Conservation (phyloP, 2,888 invertebrate species). For the Teleogryllus oceanicus region DNA sequence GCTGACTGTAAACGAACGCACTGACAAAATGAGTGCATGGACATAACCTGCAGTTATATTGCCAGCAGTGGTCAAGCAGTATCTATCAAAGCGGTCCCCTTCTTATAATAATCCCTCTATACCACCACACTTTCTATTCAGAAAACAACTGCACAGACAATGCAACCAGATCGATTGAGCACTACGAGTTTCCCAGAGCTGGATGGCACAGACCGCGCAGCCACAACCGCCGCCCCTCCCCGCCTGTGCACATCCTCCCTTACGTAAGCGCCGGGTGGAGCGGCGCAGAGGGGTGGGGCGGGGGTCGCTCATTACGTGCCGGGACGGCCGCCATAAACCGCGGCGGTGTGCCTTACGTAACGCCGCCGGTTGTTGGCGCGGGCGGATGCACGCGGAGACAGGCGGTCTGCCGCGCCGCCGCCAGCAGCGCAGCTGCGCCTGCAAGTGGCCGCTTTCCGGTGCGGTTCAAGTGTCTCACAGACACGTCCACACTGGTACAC, state of each 20-base stretch:
- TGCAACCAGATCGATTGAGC: too few species aligned
- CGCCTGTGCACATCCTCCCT: not conserved
- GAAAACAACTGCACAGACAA: too few species aligned
- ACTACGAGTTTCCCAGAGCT: not conserved
- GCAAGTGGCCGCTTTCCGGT: too few species aligned
- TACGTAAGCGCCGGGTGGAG: not conserved
- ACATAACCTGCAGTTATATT: too few species aligned
- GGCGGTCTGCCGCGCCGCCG: not conserved
- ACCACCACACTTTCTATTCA: too few species aligned
- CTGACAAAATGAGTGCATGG: too few species aligned
- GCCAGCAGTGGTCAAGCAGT: too few species aligned
- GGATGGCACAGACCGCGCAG: not conserved
- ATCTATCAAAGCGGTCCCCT: too few species aligned
- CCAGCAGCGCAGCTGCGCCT: not conserved
- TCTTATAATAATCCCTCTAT: too few species aligned
- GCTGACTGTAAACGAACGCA: too few species aligned
- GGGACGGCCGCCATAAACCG: not conserved
- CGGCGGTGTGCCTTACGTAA: not conserved
- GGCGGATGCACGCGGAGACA: conserved; percentile 6
- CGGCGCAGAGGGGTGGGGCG: not conserved
- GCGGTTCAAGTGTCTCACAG: too few species aligned
- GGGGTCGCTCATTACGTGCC: not conserved
- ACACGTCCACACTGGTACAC: too few species aligned
- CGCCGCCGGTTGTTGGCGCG: not conserved
- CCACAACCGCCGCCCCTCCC: not conserved